Evolutionary conservation across 2,888 invertebrate genomes (phyloP), one percentile per base, ranked within the genome.

Genomic region (Zygaena filipendulae): DNA sequence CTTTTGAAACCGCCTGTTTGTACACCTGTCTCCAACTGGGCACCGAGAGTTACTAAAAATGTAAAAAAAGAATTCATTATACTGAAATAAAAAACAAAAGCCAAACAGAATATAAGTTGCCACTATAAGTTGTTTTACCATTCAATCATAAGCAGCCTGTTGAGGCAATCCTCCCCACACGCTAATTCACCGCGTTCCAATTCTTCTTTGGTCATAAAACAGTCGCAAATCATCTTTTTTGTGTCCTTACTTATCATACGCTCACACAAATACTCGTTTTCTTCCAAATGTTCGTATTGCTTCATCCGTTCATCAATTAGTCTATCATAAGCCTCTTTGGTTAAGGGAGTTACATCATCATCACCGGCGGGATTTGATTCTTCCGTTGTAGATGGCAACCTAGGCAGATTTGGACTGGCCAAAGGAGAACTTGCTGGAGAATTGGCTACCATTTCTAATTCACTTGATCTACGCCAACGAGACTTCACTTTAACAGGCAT

Each of bases 141-240:
- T 84, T 98, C 98, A 58, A 98, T 97, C 91, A 97, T 93, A n/a
- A 98, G 86, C 59, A 97, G 83, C 55, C 97, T 87, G 81, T 98
- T 98, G 18, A 98, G 84, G 68, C 98, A 98, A 69, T 97, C 95
- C 54, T 95, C 95, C 1, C 95, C 96, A 62, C 98, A 98, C 6
- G 95, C 95, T 36, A 86, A 66, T 53, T 92, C 91, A 0, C 94
- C 95, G 32, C 88, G 81, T 21, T 85, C 85, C 39, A 92, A 82
- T 56, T 97, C 97, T 45, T 96, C 96, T 56, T 89, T 87, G 29
- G 92, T 91, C 41, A 96, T 82, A 53, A 92, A 91, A 64, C 97
- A 98, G 68, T 97, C 97, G 68, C 97, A 97, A 14, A 90, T 86
- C 97, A 97, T 97, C 46, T 92, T 87, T 44, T 91, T 90, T 1